Evolutionary conservation across 2,113 vertebrate species (phyloP).

Genomic region (Nothocercus nigrocapillus): DNA sequence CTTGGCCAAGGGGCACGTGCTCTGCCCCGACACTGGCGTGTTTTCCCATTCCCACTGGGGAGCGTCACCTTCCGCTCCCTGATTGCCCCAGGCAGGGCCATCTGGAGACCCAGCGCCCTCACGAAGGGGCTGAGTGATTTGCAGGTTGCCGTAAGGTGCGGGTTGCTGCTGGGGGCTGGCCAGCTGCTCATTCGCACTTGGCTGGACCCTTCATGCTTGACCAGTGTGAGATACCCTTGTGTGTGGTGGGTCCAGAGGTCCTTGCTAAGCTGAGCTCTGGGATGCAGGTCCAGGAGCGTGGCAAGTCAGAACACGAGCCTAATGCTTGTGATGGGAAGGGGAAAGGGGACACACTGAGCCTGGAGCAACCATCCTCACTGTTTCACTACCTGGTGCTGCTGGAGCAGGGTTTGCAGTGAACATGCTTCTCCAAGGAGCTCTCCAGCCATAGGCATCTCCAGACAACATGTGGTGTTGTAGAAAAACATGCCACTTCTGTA

Average conservation of each 20-base stretch:
- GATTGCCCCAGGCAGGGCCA: conserved; percentile 15
- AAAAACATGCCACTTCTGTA: background rate
- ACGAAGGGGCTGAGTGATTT: background rate
- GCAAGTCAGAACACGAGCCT: background rate
- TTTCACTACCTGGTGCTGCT: background rate
- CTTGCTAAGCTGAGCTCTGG: background rate
- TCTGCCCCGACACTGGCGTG: background rate
- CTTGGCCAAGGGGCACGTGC: conserved; percentile 37
- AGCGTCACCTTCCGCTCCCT: background rate
- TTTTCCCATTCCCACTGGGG: conserved; percentile 22
- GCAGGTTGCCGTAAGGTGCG: background rate
- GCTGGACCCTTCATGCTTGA: background rate
- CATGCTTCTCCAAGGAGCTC: too few species aligned
- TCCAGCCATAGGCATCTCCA: background rate
- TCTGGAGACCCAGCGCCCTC: background rate
- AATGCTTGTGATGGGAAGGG: background rate
- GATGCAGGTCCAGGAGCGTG: background rate
- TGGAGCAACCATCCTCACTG: background rate
- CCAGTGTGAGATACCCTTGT: background rate
- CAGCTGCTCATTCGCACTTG: background rate
- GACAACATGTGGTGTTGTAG: background rate
- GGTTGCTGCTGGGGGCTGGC: background rate
- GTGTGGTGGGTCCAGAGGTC: background rate
- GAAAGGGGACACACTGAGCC: background rate
- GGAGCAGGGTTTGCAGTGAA: background rate